These are phyloP conservation scores for Leuciscus waleckii DNA, from an alignment of 2,797 vertebrate genomes.

Conservation along the genomic window DNA sequence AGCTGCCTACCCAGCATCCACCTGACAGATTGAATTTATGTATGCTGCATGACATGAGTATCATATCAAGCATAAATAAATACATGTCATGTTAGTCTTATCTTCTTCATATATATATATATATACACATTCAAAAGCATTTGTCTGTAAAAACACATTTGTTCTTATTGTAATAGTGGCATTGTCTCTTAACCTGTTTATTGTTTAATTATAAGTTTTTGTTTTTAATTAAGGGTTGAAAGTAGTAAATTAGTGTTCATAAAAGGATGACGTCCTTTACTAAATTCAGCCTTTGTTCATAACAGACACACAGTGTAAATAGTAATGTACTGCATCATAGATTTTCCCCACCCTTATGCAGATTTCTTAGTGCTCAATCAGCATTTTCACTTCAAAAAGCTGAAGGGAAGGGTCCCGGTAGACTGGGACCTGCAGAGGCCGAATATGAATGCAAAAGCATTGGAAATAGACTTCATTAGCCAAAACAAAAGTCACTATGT, in stretches of 20 bases:
- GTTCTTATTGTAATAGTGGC: background rate
- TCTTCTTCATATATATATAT: constrained; percentile 8
- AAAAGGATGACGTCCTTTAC: constrained; percentile 7
- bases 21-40: constrained; percentile 36
- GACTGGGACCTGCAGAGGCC: constrained; percentile 33
- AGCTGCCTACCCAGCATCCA: constrained; percentile 22
- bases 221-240: background rate
- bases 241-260: background rate
- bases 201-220: background rate
- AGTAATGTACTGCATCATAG: constrained; percentile 36
- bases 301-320: constrained; percentile 12
- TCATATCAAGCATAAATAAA: constrained; percentile 33
- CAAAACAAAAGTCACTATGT: constrained; percentile 8
- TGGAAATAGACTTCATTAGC: constrained; percentile 22
- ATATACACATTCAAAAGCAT: background rate
- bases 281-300: constrained; percentile 27
- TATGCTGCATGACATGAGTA: constrained; percentile 8
- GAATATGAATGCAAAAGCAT: constrained; percentile 28
- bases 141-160: background rate
- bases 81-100: constrained; percentile 3
- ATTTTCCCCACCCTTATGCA: constrained; percentile 38
- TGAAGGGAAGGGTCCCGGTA: constrained; percentile 34
- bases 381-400: constrained; percentile 48
- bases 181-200: background rate
- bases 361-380: constrained; percentile 41